Evolutionary conservation across 2,888 invertebrate species (phyloP), one percentile per base, ranked within the genome.

Genomic region (Drosophila emarginata): DNA sequence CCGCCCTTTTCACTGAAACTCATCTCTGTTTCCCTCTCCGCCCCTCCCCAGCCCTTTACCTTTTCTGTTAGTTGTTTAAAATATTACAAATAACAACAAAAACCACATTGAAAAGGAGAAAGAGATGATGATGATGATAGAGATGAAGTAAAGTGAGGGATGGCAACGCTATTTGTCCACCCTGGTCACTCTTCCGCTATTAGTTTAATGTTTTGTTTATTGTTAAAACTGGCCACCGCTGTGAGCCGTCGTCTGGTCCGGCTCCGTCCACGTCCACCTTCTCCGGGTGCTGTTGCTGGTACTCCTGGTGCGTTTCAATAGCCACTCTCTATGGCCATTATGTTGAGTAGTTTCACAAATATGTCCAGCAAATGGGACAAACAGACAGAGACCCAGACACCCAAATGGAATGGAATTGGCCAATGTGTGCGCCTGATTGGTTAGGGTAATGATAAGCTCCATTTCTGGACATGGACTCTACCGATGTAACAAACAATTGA

Each of bases 131-230:
- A 32, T 32, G 32, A 9, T 9, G 32, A 11, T 32, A 9, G 11
- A 32, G 32, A 32, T 32, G 32, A 32, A 9, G 32, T 32, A 11
- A 9, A 4, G 4, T 9, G 32, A 32, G 72, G 64, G 45, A 64
- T 64, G 7, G 52, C 57, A 59, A 64, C 21, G 58, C 70, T 45
- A 60, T 70, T 37, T 45, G 26, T 37, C 50, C 64, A 54, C 32
- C 51, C 28, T 26, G 39, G 28, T 39, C 82, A 64, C 79, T 85
- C 67, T 69, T 77, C 72, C 80, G 86, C 88, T 87, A 83, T 83
- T 83, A 83, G 82, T 83, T 83, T 83, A 83, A 87, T 83, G 82
- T 87, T 87, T 83, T 83, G 82, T 83, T 83, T 87, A 83, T 83
- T 82, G 88, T 82, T 78, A 79, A 76, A 61, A 77, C 69, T 67